Base-by-base conservation (phyloP, 35 echinoderm and acorn worm genomes). In the Lytechinus variegatus region DNA sequence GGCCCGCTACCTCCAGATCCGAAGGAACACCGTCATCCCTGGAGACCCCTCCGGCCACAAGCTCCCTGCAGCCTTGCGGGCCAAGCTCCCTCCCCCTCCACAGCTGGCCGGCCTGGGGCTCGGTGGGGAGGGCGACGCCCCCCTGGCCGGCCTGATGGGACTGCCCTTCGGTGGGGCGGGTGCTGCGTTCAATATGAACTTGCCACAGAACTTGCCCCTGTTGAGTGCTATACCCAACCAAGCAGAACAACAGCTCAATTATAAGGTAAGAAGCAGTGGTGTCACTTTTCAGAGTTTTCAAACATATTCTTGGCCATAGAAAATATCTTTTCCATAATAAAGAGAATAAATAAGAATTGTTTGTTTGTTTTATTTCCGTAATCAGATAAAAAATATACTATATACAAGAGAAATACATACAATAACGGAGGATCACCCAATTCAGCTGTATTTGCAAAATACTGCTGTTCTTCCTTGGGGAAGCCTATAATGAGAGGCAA, bases 181-280 rank as follows among this genome's bases (percentile, higher is more conserved):
- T 10, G 92, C 92, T 54, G 92, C 92, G 29, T 93, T 56, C 92
- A 93, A 93, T 27, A 57, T 97, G 5, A 97, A 97, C 60, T 61
- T 98, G 96, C 96, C 97, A 58, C 97, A 97, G 91, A 96, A 99
- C 96, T 97, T 99, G 96, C 97, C 96, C 27, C 95, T 96, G 27
- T 11, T 96, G 52, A 89, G 87, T 12, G 88, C 92, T 28, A 86
- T 60, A 61, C 27, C 93, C 33, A 90, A 95, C 55, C 94, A 95
- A 58, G 27, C 90, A 28, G 97, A 98, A 86, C 96, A 96, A 53
- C 97, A 92, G 54, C 88, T 98, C 27, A 97, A 89, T 12, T 97
- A 98, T 91, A 98, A 98, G 96, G 97, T 98, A 95, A 71, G 14
- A 56, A 44, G 33, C 33, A 44, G 33, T n/a, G 33, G 33, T 44